Conservation (phyloP, 2,797 vertebrate genomes). For the Podargus strigoides region DNA sequence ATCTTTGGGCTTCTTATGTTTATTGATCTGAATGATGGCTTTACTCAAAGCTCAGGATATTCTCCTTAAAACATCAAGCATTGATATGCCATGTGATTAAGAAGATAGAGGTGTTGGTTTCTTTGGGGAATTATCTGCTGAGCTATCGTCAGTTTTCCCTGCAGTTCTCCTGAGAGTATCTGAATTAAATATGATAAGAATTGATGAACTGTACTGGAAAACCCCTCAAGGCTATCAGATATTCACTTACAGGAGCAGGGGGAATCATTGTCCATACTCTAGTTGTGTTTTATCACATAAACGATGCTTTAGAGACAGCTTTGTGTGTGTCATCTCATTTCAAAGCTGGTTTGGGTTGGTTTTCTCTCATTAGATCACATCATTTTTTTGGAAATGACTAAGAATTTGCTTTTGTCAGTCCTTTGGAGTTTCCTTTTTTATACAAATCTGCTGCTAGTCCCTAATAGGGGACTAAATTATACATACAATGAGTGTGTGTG, state of each 20-base stretch:
- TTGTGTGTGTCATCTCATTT: not conserved
- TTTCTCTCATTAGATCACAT: not conserved
- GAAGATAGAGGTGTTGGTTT: not conserved
- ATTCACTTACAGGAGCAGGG: not conserved
- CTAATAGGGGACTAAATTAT: not conserved
- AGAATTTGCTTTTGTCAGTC: not conserved
- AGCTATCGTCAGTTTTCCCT: not conserved
- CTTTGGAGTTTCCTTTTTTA: not conserved
- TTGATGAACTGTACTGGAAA: conserved; percentile 11
- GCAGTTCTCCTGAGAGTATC: not conserved
- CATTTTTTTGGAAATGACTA: not conserved
- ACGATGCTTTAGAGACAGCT: not conserved
- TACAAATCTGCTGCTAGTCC: not conserved
- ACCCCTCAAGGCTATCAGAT: not conserved
- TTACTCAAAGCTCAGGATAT: not conserved
- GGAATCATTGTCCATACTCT: not conserved
- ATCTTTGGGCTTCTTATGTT: not conserved
- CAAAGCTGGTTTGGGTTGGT: not conserved
- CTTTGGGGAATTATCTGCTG: not conserved
- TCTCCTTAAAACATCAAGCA: not conserved
- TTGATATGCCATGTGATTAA: not conserved
- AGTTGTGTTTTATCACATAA: not conserved
- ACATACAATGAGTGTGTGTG: not conserved
- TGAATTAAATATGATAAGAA: conserved; percentile 47
- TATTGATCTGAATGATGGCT: not conserved